A percentile compares a stretch with the other conserved stretches of the same genome.
Evolutionary conservation across 2,797 vertebrate genomes (phyloP).

Genomic region (Gastrophryne carolinensis): DNA sequence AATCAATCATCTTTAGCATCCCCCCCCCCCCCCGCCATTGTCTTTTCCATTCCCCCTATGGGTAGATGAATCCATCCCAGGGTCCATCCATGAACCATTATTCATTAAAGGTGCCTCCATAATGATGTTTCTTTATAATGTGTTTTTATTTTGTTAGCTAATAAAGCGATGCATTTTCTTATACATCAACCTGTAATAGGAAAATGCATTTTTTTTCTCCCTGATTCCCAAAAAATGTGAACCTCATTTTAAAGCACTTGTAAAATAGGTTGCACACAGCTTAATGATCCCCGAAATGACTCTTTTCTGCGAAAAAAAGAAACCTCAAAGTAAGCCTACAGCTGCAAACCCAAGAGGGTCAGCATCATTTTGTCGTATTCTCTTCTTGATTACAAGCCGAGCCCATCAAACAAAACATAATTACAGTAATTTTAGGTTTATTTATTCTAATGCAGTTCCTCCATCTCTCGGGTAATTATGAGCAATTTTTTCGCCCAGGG

Average conservation of each 20-base stretch:
- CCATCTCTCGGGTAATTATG: constrained; percentile 99
- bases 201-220: constrained; percentile 68
- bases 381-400: constrained; percentile 99
- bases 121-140: constrained; percentile 71
- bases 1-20: not conserved
- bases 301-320: constrained; percentile 74
- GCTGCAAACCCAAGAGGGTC: constrained; percentile 99
- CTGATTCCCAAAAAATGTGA: constrained; percentile 72
- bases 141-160: constrained; percentile 67
- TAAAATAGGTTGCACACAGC: constrained; percentile 82
- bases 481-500: constrained; percentile 95
- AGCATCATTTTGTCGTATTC: constrained; percentile 99
- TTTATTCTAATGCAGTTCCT: constrained; percentile 99
- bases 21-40: too few species aligned
- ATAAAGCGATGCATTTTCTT: constrained; percentile 70
- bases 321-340: constrained; percentile 84
- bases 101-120: constrained; percentile 72
- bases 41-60: too few species aligned
- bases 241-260: constrained; percentile 79
- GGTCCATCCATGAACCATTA: constrained; percentile 56
- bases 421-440: constrained; percentile 99
- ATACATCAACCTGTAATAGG: constrained; percentile 69
- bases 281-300: constrained; percentile 83
- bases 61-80: too few species aligned
- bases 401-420: constrained; percentile 99